Conservation (phyloP, 1,140 invertebrate genomes). For the Trachymyrmex septentrionalis region DNA sequence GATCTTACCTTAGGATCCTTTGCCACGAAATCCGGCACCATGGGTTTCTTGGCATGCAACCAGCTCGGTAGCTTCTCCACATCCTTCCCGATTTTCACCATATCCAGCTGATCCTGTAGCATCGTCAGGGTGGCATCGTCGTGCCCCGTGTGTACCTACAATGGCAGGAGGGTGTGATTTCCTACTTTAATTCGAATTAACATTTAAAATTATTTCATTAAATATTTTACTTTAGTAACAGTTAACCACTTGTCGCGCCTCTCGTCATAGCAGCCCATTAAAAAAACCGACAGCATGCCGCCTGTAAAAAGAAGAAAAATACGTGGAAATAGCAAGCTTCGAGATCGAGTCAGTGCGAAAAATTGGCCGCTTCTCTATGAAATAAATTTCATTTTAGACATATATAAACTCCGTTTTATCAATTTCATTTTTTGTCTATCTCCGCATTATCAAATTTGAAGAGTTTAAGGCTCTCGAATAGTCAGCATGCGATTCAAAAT, state of each 20-base stretch:
- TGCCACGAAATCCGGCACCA: constrained; percentile 96
- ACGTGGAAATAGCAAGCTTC: not conserved
- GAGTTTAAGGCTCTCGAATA: too few species aligned
- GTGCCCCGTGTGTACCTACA: constrained; percentile 92
- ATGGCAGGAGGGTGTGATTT: not conserved
- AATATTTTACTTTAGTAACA: constrained; percentile 90
- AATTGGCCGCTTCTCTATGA: not conserved
- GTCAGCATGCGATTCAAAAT: too few species aligned
- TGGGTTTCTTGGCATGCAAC: constrained; percentile 93
- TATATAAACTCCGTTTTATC: not conserved
- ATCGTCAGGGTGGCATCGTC: constrained; percentile 94
- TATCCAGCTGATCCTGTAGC: constrained; percentile 92
- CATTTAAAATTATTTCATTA: not conserved
- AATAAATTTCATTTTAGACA: not conserved
- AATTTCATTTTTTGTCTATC: not conserved
- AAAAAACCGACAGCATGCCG: constrained; percentile 96
- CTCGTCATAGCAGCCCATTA: constrained; percentile 96
- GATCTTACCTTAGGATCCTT: constrained; percentile 90
- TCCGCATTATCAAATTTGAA: not conserved
- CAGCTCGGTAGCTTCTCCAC: constrained; percentile 90
- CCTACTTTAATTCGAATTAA: not conserved
- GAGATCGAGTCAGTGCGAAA: not conserved
- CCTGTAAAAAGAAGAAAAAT: constrained; percentile 84
- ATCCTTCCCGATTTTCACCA: constrained; percentile 94
- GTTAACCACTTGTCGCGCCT: constrained; percentile 92